Percentiles rank a stretch among this genome's conserved stretches.
phyloP scores from a whole-genome alignment of 2,797 vertebrate species.

The Lophura swinhoii region DNA sequence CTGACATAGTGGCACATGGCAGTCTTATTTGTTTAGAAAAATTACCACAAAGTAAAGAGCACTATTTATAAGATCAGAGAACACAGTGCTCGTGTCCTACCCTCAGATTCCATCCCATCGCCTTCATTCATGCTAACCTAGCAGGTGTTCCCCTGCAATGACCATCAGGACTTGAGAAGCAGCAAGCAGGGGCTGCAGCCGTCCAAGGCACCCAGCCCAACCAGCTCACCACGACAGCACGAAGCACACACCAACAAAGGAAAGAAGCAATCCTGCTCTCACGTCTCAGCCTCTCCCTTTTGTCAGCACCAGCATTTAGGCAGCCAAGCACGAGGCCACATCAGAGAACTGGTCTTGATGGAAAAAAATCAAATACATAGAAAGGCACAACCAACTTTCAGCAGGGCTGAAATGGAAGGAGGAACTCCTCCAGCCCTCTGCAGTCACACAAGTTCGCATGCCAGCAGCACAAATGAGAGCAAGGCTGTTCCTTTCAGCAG shows the following conservation, averaged over 20 bases:
- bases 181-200: neutral
- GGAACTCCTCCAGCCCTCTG: neutral
- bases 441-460: neutral
- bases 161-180: neutral
- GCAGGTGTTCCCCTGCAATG: neutral
- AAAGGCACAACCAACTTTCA: neutral
- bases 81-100: neutral
- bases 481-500: conserved; percentile 16
- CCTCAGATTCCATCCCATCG: neutral
- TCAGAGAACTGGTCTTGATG: neutral
- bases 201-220: neutral
- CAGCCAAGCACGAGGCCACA: conserved; percentile 60
- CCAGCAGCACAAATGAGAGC: conserved; percentile 25
- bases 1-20: rapidly evolving
- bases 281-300: conserved; percentile 7
- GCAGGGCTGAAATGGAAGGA: neutral
- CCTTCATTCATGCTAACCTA: neutral
- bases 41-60: neutral
- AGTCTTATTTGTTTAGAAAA: neutral
- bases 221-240: neutral
- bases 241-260: neutral
- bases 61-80: neutral
- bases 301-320: conserved; percentile 1
- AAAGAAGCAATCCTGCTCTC: neutral
- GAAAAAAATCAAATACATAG: no score